phyloP scores from a whole-genome alignment of 2,888 invertebrate species.

The Oxystoma pomonae region DNA sequence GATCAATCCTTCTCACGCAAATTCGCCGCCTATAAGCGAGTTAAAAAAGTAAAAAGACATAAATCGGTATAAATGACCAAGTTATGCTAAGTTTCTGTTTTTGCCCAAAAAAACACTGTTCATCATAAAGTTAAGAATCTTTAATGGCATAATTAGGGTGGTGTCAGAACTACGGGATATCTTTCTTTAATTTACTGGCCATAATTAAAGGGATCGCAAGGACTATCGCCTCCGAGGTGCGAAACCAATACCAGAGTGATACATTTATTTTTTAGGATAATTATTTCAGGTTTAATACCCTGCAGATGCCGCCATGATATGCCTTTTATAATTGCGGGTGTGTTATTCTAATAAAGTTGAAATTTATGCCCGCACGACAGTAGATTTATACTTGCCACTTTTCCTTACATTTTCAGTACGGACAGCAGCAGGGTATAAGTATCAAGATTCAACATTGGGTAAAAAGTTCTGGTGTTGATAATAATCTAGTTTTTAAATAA shows the following conservation, averaged over 20 bases:
- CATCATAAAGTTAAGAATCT: background rate
- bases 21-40: no score
- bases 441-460: no score
- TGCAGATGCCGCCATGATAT: background rate
- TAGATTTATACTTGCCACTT: no score
- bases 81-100: background rate
- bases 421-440: no score
- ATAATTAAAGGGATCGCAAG: constrained; percentile 46
- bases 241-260: constrained; percentile 40
- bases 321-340: background rate
- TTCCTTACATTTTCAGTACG: no score
- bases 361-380: no score
- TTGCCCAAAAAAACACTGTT: background rate
- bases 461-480: no score
- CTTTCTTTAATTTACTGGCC: constrained; percentile 44
- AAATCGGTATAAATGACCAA: background rate
- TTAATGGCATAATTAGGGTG: background rate
- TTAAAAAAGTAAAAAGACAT: no score
- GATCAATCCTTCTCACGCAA: no score
- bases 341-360: background rate
- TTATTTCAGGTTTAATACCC: constrained; percentile 40
- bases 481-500: no score
- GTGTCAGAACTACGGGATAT: background rate
- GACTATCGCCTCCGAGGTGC: constrained; percentile 43
- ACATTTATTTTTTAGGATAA: constrained; percentile 48